Evolutionary conservation across 1,140 invertebrate genomes (phyloP).

Genomic region (Diprion similis): DNA sequence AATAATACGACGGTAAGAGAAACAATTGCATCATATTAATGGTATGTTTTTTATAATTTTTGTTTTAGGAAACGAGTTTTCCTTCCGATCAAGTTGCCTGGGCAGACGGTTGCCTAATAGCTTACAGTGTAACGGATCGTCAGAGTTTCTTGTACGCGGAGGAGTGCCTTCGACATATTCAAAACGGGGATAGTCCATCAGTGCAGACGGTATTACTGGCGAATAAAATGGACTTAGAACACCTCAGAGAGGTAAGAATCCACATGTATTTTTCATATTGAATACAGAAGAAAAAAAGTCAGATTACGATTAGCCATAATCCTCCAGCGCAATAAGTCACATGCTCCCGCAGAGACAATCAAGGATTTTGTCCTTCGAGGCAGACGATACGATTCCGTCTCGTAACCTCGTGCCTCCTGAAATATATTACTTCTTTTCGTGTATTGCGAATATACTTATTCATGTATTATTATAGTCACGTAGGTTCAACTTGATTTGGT

Average conservation of each 20-base stretch:
- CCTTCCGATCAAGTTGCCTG: constrained; percentile 69
- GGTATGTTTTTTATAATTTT: constrained; percentile 12
- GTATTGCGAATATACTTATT: too few species aligned
- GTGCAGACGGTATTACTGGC: constrained; percentile 72
- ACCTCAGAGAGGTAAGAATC: constrained; percentile 71
- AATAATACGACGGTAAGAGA: background rate
- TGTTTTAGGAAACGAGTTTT: constrained; percentile 36
- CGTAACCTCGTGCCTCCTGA: too few species aligned
- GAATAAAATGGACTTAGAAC: constrained; percentile 81
- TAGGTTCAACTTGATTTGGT: too few species aligned
- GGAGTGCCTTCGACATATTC: constrained; percentile 67
- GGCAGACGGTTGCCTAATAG: constrained; percentile 80
- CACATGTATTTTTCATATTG: constrained; percentile 1
- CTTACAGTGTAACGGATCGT: constrained; percentile 80
- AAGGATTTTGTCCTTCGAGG: constrained; percentile 13
- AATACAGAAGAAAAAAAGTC: too few species aligned
- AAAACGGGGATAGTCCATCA: constrained; percentile 60
- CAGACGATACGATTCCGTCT: constrained; percentile 10
- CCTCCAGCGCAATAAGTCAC: background rate
- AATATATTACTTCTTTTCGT: too few species aligned
- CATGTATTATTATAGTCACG: too few species aligned
- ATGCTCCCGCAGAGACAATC: constrained; percentile 3
- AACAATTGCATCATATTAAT: background rate
- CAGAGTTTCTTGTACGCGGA: constrained; percentile 73
- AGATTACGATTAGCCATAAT: too few species aligned